phyloP scores from a whole-genome alignment of 2,113 vertebrate species.

The Brachypodius melanocephalos region DNA sequence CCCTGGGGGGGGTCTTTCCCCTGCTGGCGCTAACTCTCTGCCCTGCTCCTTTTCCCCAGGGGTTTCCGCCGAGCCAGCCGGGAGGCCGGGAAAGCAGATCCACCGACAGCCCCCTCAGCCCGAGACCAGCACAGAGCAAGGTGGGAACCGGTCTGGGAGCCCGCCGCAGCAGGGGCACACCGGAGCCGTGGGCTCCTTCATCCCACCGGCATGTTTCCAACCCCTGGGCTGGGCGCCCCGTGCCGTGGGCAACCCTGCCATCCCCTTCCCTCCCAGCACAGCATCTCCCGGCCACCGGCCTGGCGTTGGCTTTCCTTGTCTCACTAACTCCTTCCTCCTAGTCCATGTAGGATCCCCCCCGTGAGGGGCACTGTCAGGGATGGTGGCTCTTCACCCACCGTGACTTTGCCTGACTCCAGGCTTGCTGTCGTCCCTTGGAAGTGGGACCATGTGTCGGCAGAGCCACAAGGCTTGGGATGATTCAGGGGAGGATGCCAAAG shows the following conservation, averaged over 20 bases:
- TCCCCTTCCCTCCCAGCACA: neutral
- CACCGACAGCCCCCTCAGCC: conserved; percentile 79
- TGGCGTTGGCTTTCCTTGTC: conserved; percentile 18
- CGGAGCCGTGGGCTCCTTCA: conserved; percentile 11
- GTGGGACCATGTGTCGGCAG: fast-evolving
- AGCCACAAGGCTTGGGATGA: neutral
- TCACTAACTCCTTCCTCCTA: conserved; percentile 37
- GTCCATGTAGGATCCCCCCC: fast-evolving
- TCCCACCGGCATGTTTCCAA: conserved; percentile 41
- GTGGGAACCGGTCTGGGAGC: conserved; percentile 82
- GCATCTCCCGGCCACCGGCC: neutral
- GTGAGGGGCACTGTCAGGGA: conserved; percentile 24
- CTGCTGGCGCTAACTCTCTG: conserved; percentile 62
- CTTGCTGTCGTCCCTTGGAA: neutral
- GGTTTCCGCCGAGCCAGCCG: conserved; percentile 77
- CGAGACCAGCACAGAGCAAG: conserved; percentile 88
- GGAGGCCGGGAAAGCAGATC: conserved; percentile 93
- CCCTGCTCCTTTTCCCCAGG: conserved; percentile 79
- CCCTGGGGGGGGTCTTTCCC: neutral
- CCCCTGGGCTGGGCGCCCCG: neutral
- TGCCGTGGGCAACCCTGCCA: neutral
- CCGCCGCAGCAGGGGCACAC: conserved; percentile 10
- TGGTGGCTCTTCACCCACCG: neutral
- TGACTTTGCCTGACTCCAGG: neutral
- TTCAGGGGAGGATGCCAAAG: neutral